Evolutionary conservation across 2,113 vertebrate species (phyloP).

Genomic region (Manacus vitellinus): DNA sequence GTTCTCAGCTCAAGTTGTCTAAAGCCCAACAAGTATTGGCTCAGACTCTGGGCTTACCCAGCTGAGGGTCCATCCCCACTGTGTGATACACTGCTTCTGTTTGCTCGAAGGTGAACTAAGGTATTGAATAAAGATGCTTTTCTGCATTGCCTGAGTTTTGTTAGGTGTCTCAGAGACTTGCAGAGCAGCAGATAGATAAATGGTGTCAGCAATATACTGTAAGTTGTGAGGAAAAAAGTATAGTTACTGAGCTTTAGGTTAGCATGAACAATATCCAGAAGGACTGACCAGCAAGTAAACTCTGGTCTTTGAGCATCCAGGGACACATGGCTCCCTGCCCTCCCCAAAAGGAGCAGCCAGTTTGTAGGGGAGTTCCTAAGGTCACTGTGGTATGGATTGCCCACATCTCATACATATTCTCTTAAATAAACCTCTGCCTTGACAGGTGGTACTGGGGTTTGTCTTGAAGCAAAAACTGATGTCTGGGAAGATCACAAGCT

Average conservation of each 20-base stretch:
- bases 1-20: not conserved
- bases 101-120: not conserved
- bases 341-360: not conserved
- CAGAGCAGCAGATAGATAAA: not conserved
- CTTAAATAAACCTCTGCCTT: not conserved
- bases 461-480: not conserved
- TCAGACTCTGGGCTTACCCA: not conserved
- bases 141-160: not conserved
- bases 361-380: not conserved
- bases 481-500: not conserved
- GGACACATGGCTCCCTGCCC: not conserved
- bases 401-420: not conserved
- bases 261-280: not conserved
- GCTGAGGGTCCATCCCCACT: not conserved
- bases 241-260: not conserved
- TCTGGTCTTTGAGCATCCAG: not conserved
- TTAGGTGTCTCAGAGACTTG: not conserved
- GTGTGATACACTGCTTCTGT: not conserved
- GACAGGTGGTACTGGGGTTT: not conserved
- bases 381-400: not conserved
- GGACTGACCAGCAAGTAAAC: not conserved
- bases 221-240: not conserved
- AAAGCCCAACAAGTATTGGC: not conserved
- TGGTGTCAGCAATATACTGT: not conserved
- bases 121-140: not conserved